A percentile compares a stretch with the other conserved stretches of the same genome.
phyloP scores from a whole-genome alignment of 2,888 invertebrate species.

The Trachelus troglodyta region DNA sequence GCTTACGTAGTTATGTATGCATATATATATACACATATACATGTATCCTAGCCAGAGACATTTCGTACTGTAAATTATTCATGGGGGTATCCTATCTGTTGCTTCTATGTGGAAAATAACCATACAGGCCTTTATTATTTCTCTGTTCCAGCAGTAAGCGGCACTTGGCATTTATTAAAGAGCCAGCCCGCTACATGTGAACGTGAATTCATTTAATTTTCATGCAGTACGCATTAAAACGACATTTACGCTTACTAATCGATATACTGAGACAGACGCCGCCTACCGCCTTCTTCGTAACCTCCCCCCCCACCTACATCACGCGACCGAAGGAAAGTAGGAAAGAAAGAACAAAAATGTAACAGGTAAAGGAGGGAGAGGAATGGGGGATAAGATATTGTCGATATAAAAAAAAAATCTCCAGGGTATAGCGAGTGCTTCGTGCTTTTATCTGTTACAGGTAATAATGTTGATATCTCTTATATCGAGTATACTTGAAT shows the following conservation, averaged over 20 bases:
- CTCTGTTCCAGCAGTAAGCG: background rate
- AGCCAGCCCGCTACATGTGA: too few species aligned
- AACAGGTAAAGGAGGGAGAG: slow-evolving; percentile 1
- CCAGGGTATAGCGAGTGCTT: too few species aligned
- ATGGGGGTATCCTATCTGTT: slow-evolving; percentile 43
- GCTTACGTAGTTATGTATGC: too few species aligned
- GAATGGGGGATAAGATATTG: slow-evolving; percentile 12
- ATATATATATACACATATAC: background rate
- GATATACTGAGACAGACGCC: too few species aligned
- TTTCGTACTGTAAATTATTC: slow-evolving; percentile 44
- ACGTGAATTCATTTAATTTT: too few species aligned
- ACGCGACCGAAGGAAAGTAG: background rate
- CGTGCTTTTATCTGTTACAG: too few species aligned
- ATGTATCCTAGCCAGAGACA: background rate
- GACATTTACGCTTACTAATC: too few species aligned
- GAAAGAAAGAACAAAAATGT: background rate
- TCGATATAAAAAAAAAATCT: too few species aligned
- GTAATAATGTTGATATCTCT: too few species aligned
- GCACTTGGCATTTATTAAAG: slow-evolving; percentile 20
- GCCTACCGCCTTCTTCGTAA: too few species aligned
- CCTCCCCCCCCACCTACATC: too few species aligned
- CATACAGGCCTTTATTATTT: background rate
- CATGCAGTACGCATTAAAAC: too few species aligned
- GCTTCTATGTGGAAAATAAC: slow-evolving; percentile 35
- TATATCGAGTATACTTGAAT: background rate